phyloP scores from a whole-genome alignment of 2,113 vertebrate genomes.

The Esox niger region DNA sequence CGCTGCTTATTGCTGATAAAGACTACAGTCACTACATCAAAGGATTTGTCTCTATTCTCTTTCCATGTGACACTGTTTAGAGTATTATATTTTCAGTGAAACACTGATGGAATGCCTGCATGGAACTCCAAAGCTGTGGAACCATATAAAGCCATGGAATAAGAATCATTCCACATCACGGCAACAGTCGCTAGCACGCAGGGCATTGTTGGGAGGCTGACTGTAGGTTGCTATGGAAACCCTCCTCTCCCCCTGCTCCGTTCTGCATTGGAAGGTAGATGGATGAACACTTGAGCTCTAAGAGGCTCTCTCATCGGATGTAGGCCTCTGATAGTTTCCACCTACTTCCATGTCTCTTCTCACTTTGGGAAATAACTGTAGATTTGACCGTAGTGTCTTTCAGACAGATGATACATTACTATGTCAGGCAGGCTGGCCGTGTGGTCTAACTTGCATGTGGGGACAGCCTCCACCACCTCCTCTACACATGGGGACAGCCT shows the following conservation, averaged over 20 bases:
- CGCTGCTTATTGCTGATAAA: background rate
- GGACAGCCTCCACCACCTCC: too few relatives aligned
- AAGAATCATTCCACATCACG: background rate
- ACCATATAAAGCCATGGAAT: background rate
- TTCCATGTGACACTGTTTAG: constrained; percentile 14
- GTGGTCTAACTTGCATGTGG: too few relatives aligned
- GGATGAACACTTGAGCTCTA: background rate
- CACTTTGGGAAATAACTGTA: too few relatives aligned
- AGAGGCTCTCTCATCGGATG: background rate
- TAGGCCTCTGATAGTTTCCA: background rate
- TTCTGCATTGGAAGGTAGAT: background rate
- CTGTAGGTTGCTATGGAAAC: constrained; percentile 42
- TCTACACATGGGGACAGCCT: too few relatives aligned
- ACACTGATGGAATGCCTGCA: background rate
- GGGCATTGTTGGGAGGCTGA: constrained; percentile 9
- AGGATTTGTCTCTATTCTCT: constrained; percentile 10
- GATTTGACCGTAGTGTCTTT: too few relatives aligned
- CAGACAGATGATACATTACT: too few relatives aligned
- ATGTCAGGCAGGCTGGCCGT: too few relatives aligned
- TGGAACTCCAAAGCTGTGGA: too few relatives aligned
- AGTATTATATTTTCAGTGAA: constrained; percentile 37
- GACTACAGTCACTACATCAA: constrained; percentile 29
- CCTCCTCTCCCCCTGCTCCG: background rate
- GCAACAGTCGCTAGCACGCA: background rate
- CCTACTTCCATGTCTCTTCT: background rate